phyloP scores from a whole-genome alignment of 1,140 invertebrate genomes.

The Cyrtorhinus lividipennis region DNA sequence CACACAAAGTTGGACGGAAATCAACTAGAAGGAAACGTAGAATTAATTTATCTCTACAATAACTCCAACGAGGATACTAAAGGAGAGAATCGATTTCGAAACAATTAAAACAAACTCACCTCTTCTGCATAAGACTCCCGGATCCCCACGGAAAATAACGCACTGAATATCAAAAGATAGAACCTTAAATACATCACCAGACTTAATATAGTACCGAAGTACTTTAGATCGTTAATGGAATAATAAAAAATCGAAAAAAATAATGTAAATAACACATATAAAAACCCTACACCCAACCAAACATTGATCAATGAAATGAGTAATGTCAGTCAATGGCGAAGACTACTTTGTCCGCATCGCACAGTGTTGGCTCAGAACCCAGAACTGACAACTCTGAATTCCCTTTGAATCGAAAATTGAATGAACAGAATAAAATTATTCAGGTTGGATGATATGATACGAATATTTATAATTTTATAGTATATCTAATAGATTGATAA shows the following conservation, averaged over 20 bases:
- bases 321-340: slow-evolving; percentile 19
- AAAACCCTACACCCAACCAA: slow-evolving; percentile 20
- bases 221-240: slow-evolving; percentile 17
- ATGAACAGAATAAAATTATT: no score
- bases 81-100: background rate
- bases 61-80: background rate
- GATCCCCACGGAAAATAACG: slow-evolving; percentile 19
- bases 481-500: no score
- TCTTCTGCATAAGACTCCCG: slow-evolving; percentile 20
- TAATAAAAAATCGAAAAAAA: slow-evolving; percentile 21
- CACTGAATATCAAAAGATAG: slow-evolving; percentile 22
- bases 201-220: slow-evolving; percentile 19
- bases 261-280: slow-evolving; percentile 22
- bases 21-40: background rate
- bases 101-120: slow-evolving; percentile 18
- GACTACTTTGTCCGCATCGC: slow-evolving; percentile 19
- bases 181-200: slow-evolving; percentile 23
- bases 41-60: background rate
- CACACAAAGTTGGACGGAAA: background rate
- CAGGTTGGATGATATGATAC: no score
- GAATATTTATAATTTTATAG: no score
- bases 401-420: no score
- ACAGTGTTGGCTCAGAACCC: background rate
- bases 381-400: no score
- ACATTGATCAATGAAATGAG: slow-evolving; percentile 23